Evolutionary conservation across 2,888 invertebrate species (phyloP).

Genomic region (Troglohyphantes excavatus): DNA sequence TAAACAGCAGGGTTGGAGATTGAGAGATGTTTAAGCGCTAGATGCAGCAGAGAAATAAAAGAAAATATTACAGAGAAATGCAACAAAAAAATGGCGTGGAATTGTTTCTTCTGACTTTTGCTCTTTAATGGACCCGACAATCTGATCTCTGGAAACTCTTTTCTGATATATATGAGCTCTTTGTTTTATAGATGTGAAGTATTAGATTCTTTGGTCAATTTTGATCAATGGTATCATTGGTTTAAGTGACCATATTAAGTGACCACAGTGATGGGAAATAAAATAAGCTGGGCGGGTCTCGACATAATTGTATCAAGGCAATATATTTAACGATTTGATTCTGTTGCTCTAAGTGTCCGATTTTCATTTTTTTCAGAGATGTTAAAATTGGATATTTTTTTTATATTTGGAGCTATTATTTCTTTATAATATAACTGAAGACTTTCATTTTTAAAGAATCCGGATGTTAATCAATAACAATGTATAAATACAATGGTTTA

Average conservation of each 20-base stretch:
- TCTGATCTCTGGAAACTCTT: constrained; percentile 45
- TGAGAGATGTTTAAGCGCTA: constrained; percentile 76
- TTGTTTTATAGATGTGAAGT: constrained; percentile 39
- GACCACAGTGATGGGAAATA: neutral
- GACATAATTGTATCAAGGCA: too few relatives aligned
- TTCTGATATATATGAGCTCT: neutral
- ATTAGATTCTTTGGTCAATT: constrained; percentile 22
- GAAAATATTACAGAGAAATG: constrained; percentile 48
- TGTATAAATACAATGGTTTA: too few relatives aligned
- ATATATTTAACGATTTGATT: too few relatives aligned
- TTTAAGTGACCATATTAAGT: constrained; percentile 14
- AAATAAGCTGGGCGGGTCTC: neutral
- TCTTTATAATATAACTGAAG: too few relatives aligned
- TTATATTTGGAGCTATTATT: too few relatives aligned
- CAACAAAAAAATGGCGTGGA: constrained; percentile 7
- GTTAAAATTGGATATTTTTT: too few relatives aligned
- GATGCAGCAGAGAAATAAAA: constrained; percentile 49
- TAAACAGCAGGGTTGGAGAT: constrained; percentile 72
- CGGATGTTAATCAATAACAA: too few relatives aligned
- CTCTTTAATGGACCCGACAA: constrained; percentile 61
- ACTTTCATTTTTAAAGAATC: too few relatives aligned
- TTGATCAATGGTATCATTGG: constrained; percentile 16
- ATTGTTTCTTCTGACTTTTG: constrained; percentile 46
- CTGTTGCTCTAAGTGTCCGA: too few relatives aligned
- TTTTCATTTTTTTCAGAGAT: too few relatives aligned